Conservation (phyloP, 2,888 invertebrate species). For the Subacronicta megacephala region DNA sequence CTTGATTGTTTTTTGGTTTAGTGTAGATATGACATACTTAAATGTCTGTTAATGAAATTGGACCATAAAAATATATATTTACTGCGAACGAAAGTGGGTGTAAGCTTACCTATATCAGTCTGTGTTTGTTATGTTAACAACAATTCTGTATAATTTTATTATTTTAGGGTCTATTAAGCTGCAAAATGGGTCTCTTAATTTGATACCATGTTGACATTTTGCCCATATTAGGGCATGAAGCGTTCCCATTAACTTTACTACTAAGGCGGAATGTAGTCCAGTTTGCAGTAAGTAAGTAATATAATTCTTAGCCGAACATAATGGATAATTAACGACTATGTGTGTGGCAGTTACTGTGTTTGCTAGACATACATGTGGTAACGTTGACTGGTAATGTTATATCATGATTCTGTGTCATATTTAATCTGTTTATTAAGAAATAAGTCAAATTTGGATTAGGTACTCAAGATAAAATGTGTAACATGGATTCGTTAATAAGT, state of each 20-base stretch:
- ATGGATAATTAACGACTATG: background rate
- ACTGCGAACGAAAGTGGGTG: no score
- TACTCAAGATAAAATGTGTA: slow-evolving; percentile 6
- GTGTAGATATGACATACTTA: no score
- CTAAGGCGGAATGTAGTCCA: no score
- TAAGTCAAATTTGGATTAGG: slow-evolving; percentile 20
- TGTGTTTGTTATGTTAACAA: background rate
- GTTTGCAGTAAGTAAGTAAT: background rate
- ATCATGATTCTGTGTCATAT: slow-evolving; percentile 24
- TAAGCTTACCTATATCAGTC: background rate
- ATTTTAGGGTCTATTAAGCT: background rate
- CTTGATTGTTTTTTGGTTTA: no score
- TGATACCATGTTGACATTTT: background rate
- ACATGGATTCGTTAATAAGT: slow-evolving; percentile 23
- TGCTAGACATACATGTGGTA: slow-evolving; percentile 4
- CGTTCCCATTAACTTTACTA: no score
- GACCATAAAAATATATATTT: no score
- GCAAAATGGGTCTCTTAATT: background rate
- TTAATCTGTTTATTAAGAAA: slow-evolving; percentile 34
- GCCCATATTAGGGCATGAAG: background rate
- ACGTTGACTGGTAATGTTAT: slow-evolving; percentile 26
- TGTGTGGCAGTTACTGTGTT: background rate
- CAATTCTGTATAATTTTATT: slow-evolving; percentile 1
- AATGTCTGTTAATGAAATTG: no score
- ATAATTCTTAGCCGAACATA: background rate